Conservation (phyloP, 2,797 vertebrate genomes). For the Acropternis orthonyx region DNA sequence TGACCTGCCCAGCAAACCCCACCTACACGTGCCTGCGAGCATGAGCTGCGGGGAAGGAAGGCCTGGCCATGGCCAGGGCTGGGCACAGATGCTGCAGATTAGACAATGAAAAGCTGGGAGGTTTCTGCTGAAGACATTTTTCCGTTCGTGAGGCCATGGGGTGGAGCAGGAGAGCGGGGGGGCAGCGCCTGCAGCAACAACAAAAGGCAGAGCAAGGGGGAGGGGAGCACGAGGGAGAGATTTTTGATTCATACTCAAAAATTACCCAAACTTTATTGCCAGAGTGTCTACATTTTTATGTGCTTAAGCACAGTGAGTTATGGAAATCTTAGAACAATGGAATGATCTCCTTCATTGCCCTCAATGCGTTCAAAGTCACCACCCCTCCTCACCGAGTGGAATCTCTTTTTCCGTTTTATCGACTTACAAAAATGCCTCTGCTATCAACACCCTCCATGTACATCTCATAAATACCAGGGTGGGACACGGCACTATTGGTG, state of each 20-base stretch:
- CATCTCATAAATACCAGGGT: constrained; percentile 58
- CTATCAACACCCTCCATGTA: constrained; percentile 37
- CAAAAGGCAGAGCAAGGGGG: constrained; percentile 37
- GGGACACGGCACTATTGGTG: background rate
- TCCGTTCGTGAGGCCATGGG: constrained; percentile 45
- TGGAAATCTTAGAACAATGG: constrained; percentile 73
- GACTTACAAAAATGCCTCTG: constrained; percentile 46
- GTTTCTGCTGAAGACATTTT: constrained; percentile 62
- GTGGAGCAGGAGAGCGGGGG: constrained; percentile 1
- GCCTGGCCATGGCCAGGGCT: background rate
- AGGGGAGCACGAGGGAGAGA: constrained; percentile 30
- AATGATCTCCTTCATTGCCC: constrained; percentile 61
- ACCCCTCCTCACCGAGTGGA: constrained; percentile 23
- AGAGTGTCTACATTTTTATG: constrained; percentile 70
- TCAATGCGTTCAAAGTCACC: constrained; percentile 19
- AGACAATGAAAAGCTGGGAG: constrained; percentile 29
- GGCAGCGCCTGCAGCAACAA: constrained; percentile 42
- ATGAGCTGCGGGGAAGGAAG: background rate
- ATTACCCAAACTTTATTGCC: constrained; percentile 65
- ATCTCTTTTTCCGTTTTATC: constrained; percentile 38
- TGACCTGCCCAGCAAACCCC: rapidly evolving
- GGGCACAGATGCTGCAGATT: constrained; percentile 66
- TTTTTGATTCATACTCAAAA: constrained; percentile 66
- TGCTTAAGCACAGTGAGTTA: constrained; percentile 70
- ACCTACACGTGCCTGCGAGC: rapidly evolving